These are phyloP conservation scores for Intellagama lesueurii DNA, from an alignment of 2,797 vertebrate genomes.

Conservation along the genomic window DNA sequence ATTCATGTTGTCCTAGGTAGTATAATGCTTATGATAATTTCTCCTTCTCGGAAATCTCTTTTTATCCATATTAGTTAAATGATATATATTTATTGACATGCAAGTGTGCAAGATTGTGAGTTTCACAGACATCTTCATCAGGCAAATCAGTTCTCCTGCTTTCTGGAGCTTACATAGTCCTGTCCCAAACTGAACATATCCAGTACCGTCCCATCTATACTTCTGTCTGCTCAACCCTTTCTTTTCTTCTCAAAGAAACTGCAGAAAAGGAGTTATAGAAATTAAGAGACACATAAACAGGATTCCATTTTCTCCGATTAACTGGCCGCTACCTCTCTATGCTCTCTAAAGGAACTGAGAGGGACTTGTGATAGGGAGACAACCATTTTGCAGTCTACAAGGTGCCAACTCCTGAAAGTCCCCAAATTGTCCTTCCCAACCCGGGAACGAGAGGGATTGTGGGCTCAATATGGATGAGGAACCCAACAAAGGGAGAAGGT, in stretches of 20 bases:
- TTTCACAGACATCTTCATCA: neutral
- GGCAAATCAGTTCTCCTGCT: neutral
- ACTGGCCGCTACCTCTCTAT: too few species aligned
- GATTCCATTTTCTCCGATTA: neutral
- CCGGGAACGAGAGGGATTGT: neutral
- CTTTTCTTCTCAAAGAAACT: neutral
- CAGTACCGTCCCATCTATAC: neutral
- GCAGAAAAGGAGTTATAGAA: neutral
- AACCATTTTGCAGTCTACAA: neutral
- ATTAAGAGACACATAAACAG: neutral
- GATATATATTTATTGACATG: neutral
- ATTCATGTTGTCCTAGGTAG: neutral
- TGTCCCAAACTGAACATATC: neutral
- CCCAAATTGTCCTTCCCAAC: neutral
- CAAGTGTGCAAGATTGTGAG: neutral
- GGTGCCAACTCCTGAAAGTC: neutral
- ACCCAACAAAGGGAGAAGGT: neutral
- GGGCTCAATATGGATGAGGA: neutral
- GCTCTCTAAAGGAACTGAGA: too few species aligned
- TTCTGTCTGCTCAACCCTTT: neutral
- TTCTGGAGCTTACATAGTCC: neutral
- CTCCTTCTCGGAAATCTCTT: neutral
- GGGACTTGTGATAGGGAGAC: too few species aligned
- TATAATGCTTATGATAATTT: neutral
- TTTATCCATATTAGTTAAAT: neutral